phyloP scores from a whole-genome alignment of 2,888 invertebrate genomes.

The Choristoneura rosaceana region DNA sequence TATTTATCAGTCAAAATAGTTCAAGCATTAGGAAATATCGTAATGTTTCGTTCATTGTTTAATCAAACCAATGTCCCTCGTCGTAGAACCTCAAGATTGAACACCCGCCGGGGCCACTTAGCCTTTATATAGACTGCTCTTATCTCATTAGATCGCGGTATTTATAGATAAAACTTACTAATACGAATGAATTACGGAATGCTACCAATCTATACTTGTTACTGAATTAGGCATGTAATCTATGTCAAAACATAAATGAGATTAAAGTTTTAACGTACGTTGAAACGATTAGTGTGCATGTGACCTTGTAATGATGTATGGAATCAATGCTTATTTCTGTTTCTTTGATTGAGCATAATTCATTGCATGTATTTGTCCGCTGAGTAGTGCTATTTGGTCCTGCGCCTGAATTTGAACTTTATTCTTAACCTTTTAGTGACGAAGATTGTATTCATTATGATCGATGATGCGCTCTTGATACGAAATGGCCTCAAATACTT shows the following conservation, averaged over 20 bases:
- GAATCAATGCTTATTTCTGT: slow-evolving; percentile 60
- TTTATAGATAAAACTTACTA: slow-evolving; percentile 36
- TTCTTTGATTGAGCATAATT: slow-evolving; percentile 67
- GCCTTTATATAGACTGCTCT: slow-evolving; percentile 32
- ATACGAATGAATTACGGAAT: slow-evolving; percentile 26
- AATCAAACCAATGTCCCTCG: slow-evolving; percentile 3
- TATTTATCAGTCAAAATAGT: slow-evolving; percentile 15
- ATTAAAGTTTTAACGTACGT: slow-evolving; percentile 44
- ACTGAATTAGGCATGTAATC: slow-evolving; percentile 39
- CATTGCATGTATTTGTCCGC: slow-evolving; percentile 72
- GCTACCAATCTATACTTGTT: slow-evolving; percentile 38
- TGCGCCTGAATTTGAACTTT: slow-evolving; percentile 56
- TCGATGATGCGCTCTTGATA: neutral
- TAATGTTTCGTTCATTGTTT: slow-evolving; percentile 7
- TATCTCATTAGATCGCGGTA: slow-evolving; percentile 34
- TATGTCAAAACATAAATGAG: slow-evolving; percentile 35
- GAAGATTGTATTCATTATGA: neutral
- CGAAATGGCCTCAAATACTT: neutral
- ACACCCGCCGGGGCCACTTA: slow-evolving; percentile 21
- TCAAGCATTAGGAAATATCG: slow-evolving; percentile 17
- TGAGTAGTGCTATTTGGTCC: slow-evolving; percentile 55
- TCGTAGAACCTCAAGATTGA: slow-evolving; percentile 16
- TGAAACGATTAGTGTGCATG: slow-evolving; percentile 57
- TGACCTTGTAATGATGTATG: slow-evolving; percentile 46
- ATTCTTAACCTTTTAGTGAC: slow-evolving; percentile 10